Conservation (phyloP, 2,113 vertebrate genomes). For the Sceloporus tristichus region DNA sequence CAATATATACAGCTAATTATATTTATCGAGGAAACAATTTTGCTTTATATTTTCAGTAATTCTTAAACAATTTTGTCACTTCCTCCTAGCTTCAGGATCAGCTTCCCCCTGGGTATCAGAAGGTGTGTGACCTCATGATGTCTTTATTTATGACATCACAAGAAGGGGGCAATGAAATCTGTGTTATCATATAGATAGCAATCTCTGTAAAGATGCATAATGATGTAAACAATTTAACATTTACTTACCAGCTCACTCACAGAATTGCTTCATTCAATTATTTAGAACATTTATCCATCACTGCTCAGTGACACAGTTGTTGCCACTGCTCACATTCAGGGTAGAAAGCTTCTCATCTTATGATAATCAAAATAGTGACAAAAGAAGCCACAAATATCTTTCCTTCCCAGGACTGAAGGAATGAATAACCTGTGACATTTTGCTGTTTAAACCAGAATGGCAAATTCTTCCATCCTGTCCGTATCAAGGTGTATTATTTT, state of each 20-base stretch:
- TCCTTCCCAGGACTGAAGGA: background rate
- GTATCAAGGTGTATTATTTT: too few relatives aligned
- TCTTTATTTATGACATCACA: slow-evolving; percentile 29
- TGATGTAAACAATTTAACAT: background rate
- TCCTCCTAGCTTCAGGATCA: slow-evolving; percentile 68
- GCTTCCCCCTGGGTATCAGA: slow-evolving; percentile 57
- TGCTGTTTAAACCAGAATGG: background rate
- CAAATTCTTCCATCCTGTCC: too few relatives aligned
- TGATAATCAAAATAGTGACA: background rate
- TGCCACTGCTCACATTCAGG: background rate
- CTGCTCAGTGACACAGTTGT: background rate
- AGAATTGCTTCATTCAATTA: background rate
- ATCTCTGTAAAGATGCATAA: background rate
- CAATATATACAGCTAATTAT: slow-evolving; percentile 79
- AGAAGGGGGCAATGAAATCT: slow-evolving; percentile 31
- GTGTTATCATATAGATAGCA: slow-evolving; percentile 30
- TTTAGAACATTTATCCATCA: background rate
- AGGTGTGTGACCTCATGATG: slow-evolving; percentile 28
- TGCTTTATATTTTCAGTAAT: slow-evolving; percentile 78
- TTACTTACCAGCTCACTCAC: background rate
- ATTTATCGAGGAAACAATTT: slow-evolving; percentile 82
- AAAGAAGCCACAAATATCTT: background rate
- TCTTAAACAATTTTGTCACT: slow-evolving; percentile 73
- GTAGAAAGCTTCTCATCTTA: background rate
- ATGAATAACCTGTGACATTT: background rate